Evolutionary conservation across 2,888 invertebrate species (phyloP), one percentile per base, ranked within the genome.

Genomic region (Drosophila putrida): DNA sequence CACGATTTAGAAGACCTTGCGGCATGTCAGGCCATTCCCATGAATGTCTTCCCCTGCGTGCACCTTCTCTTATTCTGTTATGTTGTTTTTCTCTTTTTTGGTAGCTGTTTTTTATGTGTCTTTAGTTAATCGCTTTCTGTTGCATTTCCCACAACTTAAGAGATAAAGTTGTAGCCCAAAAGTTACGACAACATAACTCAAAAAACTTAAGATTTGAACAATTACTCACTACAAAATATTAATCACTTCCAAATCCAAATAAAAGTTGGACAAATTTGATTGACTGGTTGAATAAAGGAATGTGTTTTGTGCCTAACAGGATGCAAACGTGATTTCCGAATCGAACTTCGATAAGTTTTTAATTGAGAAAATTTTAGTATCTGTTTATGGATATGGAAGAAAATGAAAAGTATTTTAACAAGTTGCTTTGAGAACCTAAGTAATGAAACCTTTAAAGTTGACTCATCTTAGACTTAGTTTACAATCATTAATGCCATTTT

Each of bases 11-110:
- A 51, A 71, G 63, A 35, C 71, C 63, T 75, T 62, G 69, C 69
- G 66, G 71, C 63, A 55, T 79, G 88, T 75, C 82, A 88, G 82
- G 62, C 57, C 60, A 64, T 70, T 69, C 80, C 66, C 75, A 61
- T 75, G 70, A 79, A 71, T 75, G 75, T 65, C 67, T 70, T 70
- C 67, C 57, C 68, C 33, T 39, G 55, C 36, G 54, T 54, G 25
- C 44, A 72, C 63, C 65, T 63, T 60, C 50, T n/a, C 58, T 31
- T 38, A 11, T 41, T 58, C 62, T 43, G 27, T 8, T 15, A 0
- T 31, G 5, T 39, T 39, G 20, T 28, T 44, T 51, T 27, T 35
- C 8, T 31, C 31, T 36, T 43, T 55, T 65, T 50, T 61, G 9
- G 20, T 8, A 43, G 47, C 35, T 49, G 53, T 27, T 62, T 63